Base-by-base conservation (phyloP, 1,140 invertebrate genomes). In the Zaprionus camerounensis region DNA sequence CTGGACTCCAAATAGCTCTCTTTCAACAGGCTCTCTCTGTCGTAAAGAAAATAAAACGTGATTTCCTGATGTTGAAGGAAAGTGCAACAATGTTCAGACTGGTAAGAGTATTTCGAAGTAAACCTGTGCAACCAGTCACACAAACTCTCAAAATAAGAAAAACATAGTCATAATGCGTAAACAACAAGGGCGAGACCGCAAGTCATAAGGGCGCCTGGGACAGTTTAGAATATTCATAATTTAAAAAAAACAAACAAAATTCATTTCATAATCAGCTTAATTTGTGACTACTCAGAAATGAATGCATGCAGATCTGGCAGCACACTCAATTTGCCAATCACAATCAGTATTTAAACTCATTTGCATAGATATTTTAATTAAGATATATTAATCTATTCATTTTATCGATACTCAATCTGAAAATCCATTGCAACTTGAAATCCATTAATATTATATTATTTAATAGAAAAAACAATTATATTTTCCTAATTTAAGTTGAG, bases 71-170 rank as follows among this genome's bases (percentile, higher is more conserved):
- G 20, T 24, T 11, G 20, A 51, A 51, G 20, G 46, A 51, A 51
- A 51, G 17, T 51, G 20, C 46, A 51, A 24, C 46, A 24, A 24
- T 22, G 46, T 51, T 1, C 9, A 51, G 11, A 22, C 6, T 17
- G n/a, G 41, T 9, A 17, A 17, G 41, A n/a, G 41, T 44, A 44
- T 44, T 46, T 6, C 17, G 9, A 17, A 17, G 6, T 11, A 51
- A 51, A 24, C 46, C 46, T 51, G 46, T 51, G 46, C 3, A 51
- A 51, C 46, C 46, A 51, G 46, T 51, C 46, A 11, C 2, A 51
- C 9, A 24, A 22, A 24, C 4, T 22, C 46, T 46, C n/a, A 9
- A 46, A 17, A 46, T 46, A 2, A 17, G 7, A 46, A 46, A 46
- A 17, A 41, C 5, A 9, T 17, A 46, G 6, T 24, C 46, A 51